phyloP scores from a whole-genome alignment of 2,888 invertebrate species.

The Parnassius mnemosyne region DNA sequence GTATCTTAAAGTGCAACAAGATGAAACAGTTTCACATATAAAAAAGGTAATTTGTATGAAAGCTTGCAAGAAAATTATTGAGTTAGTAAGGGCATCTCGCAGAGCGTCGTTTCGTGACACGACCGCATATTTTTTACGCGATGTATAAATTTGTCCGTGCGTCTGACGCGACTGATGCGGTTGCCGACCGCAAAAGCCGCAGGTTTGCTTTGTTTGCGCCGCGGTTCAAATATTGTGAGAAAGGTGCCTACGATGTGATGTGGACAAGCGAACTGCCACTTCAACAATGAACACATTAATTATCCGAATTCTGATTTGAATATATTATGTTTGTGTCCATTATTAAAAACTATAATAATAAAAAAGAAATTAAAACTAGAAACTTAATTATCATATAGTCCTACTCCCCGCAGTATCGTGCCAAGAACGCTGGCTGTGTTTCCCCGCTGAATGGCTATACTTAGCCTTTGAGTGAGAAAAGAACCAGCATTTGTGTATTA shows the following conservation, averaged over 20 bases:
- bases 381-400: too few relatives aligned
- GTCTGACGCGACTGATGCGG: constrained; percentile 50
- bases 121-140: constrained; percentile 52
- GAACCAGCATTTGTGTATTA: too few relatives aligned
- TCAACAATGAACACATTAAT: too few relatives aligned
- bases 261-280: constrained; percentile 13
- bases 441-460: too few relatives aligned
- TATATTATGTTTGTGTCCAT: not conserved
- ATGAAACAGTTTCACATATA: not conserved
- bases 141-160: constrained; percentile 48
- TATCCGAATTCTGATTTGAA: not conserved
- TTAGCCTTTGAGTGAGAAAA: too few relatives aligned
- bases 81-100: constrained; percentile 20
- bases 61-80: constrained; percentile 6
- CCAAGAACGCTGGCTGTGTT: too few relatives aligned
- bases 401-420: too few relatives aligned
- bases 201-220: constrained; percentile 37
- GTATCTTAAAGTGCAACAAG: not conserved
- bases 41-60: constrained; percentile 9
- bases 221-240: constrained; percentile 51
- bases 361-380: too few relatives aligned
- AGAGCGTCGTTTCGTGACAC: constrained; percentile 28
- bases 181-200: constrained; percentile 36
- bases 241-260: constrained; percentile 34
- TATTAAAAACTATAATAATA: not conserved